These are phyloP conservation scores for Listronotus oregonensis DNA, from an alignment of 1,140 invertebrate species.

Conservation along the genomic window DNA sequence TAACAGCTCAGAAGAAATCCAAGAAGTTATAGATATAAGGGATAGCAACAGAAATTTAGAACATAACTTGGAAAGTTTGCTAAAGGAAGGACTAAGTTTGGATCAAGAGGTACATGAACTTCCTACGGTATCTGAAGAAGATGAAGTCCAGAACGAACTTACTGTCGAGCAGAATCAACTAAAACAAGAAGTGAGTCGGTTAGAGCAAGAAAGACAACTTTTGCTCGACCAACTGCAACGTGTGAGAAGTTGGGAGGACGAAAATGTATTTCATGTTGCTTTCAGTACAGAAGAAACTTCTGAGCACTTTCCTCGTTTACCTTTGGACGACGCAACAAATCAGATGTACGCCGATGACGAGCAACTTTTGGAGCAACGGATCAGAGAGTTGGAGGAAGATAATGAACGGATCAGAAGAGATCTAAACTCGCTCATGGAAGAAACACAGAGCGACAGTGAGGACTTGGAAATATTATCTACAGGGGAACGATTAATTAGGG, in stretches of 20 bases:
- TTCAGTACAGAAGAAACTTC: conserved; percentile 9
- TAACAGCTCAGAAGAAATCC: conserved; percentile 17
- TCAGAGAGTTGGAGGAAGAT: conserved; percentile 25
- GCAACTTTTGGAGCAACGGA: conserved; percentile 15
- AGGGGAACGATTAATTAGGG: conserved; percentile 11
- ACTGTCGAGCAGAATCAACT: conserved; percentile 8
- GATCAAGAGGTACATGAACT: conserved; percentile 9
- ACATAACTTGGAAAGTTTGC: not conserved
- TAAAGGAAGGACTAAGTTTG: not conserved
- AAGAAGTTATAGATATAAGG: conserved; percentile 4
- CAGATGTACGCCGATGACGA: conserved; percentile 23
- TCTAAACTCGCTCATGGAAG: not conserved
- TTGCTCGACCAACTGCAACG: not conserved
- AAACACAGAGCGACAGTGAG: conserved; percentile 3
- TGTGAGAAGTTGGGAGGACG: not conserved
- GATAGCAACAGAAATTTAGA: conserved; percentile 1
- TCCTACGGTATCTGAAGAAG: conserved; percentile 22
- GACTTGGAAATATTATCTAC: not conserved
- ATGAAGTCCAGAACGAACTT: conserved; percentile 11
- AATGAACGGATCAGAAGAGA: conserved; percentile 13
- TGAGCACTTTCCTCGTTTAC: not conserved
- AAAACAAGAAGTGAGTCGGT: not conserved
- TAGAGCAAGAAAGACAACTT: conserved; percentile 2
- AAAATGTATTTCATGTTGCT: not conserved
- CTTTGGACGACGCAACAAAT: conserved; percentile 22